Evolutionary conservation across 1,140 invertebrate genomes (phyloP), one percentile per base, ranked within the genome.

Genomic region (Lucilia cuprina): DNA sequence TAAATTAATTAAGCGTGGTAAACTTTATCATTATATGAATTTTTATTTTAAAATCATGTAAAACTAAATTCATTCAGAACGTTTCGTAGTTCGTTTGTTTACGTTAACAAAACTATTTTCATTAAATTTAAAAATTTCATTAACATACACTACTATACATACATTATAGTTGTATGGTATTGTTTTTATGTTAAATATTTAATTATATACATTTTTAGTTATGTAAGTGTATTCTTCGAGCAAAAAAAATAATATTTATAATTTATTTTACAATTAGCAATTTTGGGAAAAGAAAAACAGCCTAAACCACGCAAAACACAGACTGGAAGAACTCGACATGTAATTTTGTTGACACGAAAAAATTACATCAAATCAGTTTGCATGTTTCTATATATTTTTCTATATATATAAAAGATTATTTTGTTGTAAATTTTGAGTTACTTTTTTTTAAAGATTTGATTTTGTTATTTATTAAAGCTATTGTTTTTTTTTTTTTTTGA

Each of bases 261-360:
- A 41, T 41, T 41, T 41, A 41, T 60, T 17, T 60, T 60, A 60
- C 55, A 60, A 60, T 60, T n/a, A 21, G 41, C 41, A 41, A 3
- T 78, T 85, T 85, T 84, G 85, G 19, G 84, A 85, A 74, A 83
- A 65, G 9, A 65, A 60, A 84, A 90, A 90, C 89, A 90, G 89
- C 89, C 89, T 90, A 90, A 90, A 90, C 89, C 89, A 90, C 89
- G 89, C 89, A 90, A 80, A 90, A 90, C 89, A 90, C 89, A 90
- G 86, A 90, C 88, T 88, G 89, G 25, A 90, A 89, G 89, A 90
- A 90, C 89, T 90, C 89, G 89, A 90, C 89, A 90, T 90, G 77
- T 80, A 80, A 80, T 80, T 78, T 49, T 80, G 47, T 49, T 80
- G 14, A 50, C 25, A 50, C n/a, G 34, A 55, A 50, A 82, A 83